Evolutionary conservation across 1,140 invertebrate species (phyloP).

Genomic region (Zaprionus africanus): DNA sequence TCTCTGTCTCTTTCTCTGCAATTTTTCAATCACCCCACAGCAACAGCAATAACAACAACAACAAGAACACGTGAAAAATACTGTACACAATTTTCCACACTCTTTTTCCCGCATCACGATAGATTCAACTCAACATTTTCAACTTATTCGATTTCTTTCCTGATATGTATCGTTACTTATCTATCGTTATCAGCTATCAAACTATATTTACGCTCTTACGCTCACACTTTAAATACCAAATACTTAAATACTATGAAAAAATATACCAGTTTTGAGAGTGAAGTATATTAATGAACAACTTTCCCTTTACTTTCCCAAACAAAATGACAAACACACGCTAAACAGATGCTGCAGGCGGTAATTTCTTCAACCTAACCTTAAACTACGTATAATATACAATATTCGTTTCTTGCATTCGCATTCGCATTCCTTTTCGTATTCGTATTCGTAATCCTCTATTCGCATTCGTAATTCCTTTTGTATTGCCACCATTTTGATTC

Average conservation of each 20-base stretch:
- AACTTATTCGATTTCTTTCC: slow-evolving; percentile 49
- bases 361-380: slow-evolving; percentile 52
- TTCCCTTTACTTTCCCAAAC: slow-evolving; percentile 61
- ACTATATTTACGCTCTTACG: slow-evolving; percentile 17
- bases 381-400: slow-evolving; percentile 21
- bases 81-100: slow-evolving; percentile 11
- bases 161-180: slow-evolving; percentile 37
- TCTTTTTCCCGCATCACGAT: neutral
- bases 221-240: slow-evolving; percentile 5
- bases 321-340: slow-evolving; percentile 59
- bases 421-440: slow-evolving; percentile 44
- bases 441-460: slow-evolving; percentile 21
- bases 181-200: slow-evolving; percentile 34
- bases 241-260: slow-evolving; percentile 1
- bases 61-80: slow-evolving; percentile 3
- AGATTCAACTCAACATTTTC: slow-evolving; percentile 41
- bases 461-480: slow-evolving; percentile 21
- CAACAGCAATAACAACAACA: slow-evolving; percentile 3
- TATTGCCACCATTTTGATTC: slow-evolving; percentile 49
- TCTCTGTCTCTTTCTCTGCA: slow-evolving; percentile 5
- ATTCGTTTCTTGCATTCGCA: slow-evolving; percentile 35
- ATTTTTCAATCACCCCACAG: slow-evolving; percentile 8
- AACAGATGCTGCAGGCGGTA: slow-evolving; percentile 84
- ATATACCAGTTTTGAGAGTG: slow-evolving; percentile 19
- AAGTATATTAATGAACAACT: slow-evolving; percentile 66